These are phyloP conservation scores for Cotesia chilonis DNA, from an alignment of 1,140 invertebrate species.

Conservation along the genomic window DNA sequence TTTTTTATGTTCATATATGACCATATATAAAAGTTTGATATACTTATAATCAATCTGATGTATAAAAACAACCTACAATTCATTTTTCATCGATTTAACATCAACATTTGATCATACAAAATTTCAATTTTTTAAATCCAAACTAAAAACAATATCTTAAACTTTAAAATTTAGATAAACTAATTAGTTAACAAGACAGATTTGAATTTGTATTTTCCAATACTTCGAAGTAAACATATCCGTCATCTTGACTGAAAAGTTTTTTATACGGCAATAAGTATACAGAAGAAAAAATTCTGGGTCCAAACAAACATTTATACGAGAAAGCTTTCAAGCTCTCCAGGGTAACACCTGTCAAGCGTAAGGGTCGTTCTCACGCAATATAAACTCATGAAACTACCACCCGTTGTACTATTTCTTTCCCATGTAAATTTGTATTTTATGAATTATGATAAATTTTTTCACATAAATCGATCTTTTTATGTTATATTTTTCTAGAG, in stretches of 20 bases:
- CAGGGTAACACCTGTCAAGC: conserved; percentile 21
- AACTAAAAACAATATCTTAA: no score
- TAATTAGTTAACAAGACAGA: no score
- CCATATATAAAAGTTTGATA: no score
- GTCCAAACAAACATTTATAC: conserved; percentile 16
- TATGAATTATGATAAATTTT: conserved; percentile 26
- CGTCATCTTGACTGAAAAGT: not conserved
- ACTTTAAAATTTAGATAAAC: no score
- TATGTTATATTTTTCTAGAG: no score
- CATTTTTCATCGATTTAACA: no score
- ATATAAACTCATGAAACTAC: not conserved
- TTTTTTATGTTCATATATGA: no score
- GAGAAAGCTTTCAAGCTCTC: conserved; percentile 10
- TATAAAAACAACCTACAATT: no score
- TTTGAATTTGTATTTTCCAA: not conserved
- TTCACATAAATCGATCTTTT: not conserved
- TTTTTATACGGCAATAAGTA: no score
- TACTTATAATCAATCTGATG: no score
- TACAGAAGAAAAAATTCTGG: not conserved
- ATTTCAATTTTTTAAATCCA: no score
- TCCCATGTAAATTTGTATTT: conserved; percentile 25
- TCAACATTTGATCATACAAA: no score
- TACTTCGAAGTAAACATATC: not conserved
- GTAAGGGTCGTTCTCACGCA: conserved; percentile 13
- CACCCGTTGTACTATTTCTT: conserved; percentile 19